phyloP scores from a whole-genome alignment of 2,113 vertebrate genomes.

The Pseudonaja textilis region DNA sequence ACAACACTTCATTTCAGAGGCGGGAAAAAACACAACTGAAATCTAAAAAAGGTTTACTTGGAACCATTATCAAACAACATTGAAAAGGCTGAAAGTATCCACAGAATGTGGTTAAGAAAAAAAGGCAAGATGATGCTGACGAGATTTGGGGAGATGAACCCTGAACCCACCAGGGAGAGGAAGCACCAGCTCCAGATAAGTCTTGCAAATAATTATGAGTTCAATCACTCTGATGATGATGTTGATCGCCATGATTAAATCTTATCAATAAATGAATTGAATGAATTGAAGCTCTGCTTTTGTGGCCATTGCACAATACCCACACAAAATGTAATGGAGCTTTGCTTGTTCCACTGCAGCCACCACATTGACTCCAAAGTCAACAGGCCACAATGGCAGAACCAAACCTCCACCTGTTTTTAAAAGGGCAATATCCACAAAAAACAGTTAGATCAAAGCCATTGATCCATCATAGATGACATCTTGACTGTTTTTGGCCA shows the following conservation, averaged over 20 bases:
- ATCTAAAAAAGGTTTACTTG: background rate
- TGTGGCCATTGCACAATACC: too few species aligned
- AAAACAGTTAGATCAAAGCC: too few species aligned
- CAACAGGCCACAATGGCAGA: too few species aligned
- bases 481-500: too few species aligned
- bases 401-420: too few species aligned
- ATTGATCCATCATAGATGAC: too few species aligned
- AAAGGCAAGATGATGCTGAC: background rate
- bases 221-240: slow-evolving; percentile 59
- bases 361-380: too few species aligned
- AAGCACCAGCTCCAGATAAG: slow-evolving; percentile 48
- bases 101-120: background rate
- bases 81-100: background rate
- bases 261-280: slow-evolving; percentile 47
- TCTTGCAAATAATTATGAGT: slow-evolving; percentile 55
- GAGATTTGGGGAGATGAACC: slow-evolving; percentile 31
- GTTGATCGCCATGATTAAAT: slow-evolving; percentile 65
- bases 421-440: too few species aligned
- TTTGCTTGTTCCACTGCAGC: too few species aligned
- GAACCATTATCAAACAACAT: background rate
- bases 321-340: too few species aligned
- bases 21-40: background rate
- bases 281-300: background rate
- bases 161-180: slow-evolving; percentile 19
- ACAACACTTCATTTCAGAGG: background rate